These are phyloP conservation scores for Patella ulyssiponensis DNA, from an alignment of 2,888 invertebrate genomes.

Conservation along the genomic window DNA sequence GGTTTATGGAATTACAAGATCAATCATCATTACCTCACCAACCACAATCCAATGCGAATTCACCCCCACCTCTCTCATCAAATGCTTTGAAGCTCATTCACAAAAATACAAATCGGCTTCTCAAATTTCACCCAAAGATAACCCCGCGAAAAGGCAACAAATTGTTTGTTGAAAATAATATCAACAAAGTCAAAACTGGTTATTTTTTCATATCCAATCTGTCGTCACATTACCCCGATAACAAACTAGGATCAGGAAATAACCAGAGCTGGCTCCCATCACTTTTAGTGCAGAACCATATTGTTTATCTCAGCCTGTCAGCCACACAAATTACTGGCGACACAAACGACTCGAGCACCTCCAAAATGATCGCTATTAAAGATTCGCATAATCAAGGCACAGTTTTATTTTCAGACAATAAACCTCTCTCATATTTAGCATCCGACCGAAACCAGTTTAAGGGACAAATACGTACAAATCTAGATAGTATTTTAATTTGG, in stretches of 20 bases:
- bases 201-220: no score
- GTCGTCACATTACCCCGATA: no score
- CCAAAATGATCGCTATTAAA: background rate
- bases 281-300: background rate
- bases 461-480: no score
- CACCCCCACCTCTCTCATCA: no score
- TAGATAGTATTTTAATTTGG: no score
- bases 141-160: background rate
- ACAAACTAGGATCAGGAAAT: background rate
- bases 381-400: background rate
- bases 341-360: background rate
- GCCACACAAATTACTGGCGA: background rate
- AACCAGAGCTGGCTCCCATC: background rate
- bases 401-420: background rate
- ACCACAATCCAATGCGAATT: background rate
- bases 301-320: constrained; percentile 5
- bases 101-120: background rate
- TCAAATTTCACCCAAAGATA: background rate
- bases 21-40: background rate
- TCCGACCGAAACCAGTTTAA: background rate
- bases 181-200: no score
- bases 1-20: background rate
- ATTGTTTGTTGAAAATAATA: background rate
- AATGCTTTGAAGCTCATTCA: background rate
- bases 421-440: background rate